Evolutionary conservation across 2,888 invertebrate genomes (phyloP), one percentile per base, ranked within the genome.

Genomic region (Pycnomerus fuliginosus): DNA sequence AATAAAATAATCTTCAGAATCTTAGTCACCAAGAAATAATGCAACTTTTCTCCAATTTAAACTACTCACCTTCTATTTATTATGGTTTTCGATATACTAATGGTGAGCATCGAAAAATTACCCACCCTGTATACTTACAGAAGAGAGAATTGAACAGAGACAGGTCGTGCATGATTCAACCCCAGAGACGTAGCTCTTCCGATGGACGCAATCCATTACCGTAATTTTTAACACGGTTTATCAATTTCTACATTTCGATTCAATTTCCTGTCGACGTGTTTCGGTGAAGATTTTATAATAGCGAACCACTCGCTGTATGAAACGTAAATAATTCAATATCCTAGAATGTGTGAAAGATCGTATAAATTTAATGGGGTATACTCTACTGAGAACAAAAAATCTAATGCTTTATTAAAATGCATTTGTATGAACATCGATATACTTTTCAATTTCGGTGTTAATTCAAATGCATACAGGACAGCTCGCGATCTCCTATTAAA

Each of bases 191-290:
- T 33, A 43, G 47, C 54, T 15, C 29, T 43, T 64, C 61, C 61
- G 62, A 61, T 62, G 60, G 62, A 61, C 62, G 60, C 58, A 56
- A 60, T 66, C 65, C 66, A 66, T 68, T 68, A 67, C 62, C 59
- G 64, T 62, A 66, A 65, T 66, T 67, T 68, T 68, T 67, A 67
- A 67, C 67, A 65, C 57, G 64, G 58, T 68, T 68, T 67, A 66
- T 68, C 67, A 67, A 68, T 67, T 65, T 63, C 63, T 63, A 58
- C 61, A 61, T 61, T 62, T 58, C 60, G 54, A 57, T 56, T 63
- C 61, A 61, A 64, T 65, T 64, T 64, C 61, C 65, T 60, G 25
- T 10, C 25, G 25, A 60, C 62, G 57, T 56, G 53, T 50, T 51
- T 48, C 52, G 50, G 40, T 56, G 37, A 60, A 57, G 52, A 50